Evolutionary conservation across 2,888 invertebrate genomes (phyloP).

Genomic region (Ormia ochracea): DNA sequence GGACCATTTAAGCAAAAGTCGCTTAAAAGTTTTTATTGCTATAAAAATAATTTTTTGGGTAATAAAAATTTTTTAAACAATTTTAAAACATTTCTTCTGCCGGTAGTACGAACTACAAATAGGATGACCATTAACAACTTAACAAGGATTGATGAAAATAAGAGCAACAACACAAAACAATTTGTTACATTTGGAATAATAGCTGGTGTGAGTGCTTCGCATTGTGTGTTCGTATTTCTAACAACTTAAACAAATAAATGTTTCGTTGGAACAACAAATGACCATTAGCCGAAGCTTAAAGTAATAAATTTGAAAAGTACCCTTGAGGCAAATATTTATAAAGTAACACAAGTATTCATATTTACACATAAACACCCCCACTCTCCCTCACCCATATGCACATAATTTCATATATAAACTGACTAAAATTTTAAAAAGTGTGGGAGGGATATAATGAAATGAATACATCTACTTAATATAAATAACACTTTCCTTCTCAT

Average conservation of each 20-base stretch:
- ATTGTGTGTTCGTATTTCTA: slow-evolving; percentile 34
- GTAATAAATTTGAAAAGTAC: slow-evolving; percentile 74
- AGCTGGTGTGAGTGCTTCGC: slow-evolving; percentile 10
- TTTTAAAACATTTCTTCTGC: slow-evolving; percentile 47
- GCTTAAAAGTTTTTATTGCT: slow-evolving; percentile 40
- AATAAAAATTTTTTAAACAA: slow-evolving; percentile 23
- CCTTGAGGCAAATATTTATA: slow-evolving; percentile 73
- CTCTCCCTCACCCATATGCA: background rate
- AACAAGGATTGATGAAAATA: slow-evolving; percentile 25
- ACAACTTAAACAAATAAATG: slow-evolving; percentile 53
- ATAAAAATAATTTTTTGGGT: slow-evolving; percentile 5
- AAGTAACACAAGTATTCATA: slow-evolving; percentile 7
- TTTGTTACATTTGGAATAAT: slow-evolving; percentile 34
- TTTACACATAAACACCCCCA: background rate
- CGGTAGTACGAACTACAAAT: slow-evolving; percentile 2
- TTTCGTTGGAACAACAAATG: slow-evolving; percentile 59
- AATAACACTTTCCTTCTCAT: background rate
- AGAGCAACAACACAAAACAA: slow-evolving; percentile 19
- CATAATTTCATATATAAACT: background rate
- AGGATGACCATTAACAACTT: slow-evolving; percentile 32
- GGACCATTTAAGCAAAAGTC: background rate
- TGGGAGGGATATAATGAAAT: slow-evolving; percentile 58
- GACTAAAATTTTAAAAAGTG: background rate
- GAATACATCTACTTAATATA: slow-evolving; percentile 58
- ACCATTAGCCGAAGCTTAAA: slow-evolving; percentile 65